Percentiles rank a stretch among this genome's conserved stretches.
Conservation (phyloP, 2,797 vertebrate species). For the Myotis pilosus region DNA sequence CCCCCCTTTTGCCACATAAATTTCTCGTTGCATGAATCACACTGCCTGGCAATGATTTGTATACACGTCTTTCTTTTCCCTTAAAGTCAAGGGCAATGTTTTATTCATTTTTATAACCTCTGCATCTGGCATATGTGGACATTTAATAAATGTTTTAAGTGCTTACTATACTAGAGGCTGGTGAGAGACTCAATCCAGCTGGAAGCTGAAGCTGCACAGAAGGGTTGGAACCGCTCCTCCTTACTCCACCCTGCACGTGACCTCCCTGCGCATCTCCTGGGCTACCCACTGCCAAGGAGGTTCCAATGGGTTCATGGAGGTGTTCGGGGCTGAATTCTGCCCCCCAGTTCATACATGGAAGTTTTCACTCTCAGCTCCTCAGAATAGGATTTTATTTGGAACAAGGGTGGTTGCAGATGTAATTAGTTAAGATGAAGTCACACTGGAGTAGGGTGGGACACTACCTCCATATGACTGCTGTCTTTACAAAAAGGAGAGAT, state of each 20-base stretch:
- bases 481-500: neutral
- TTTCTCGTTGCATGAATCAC: neutral
- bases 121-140: neutral
- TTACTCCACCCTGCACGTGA: neutral
- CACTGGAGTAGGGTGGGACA: too few relatives aligned
- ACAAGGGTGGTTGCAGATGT: neutral
- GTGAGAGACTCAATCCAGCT: neutral
- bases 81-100: constrained; percentile 32
- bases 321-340: neutral
- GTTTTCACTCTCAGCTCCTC: neutral
- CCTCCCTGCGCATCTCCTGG: neutral
- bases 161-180: constrained; percentile 8
- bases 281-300: neutral
- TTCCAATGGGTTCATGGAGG: neutral
- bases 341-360: neutral
- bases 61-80: neutral
- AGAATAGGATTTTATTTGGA: neutral
- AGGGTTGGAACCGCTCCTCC: neutral
- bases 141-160: constrained; percentile 9
- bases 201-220: neutral
- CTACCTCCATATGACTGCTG: neutral
- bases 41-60: constrained; percentile 9
- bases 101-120: constrained; percentile 21
- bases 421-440: neutral
- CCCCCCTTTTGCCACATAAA: neutral